Percentiles rank a stretch among this genome's conserved stretches.
These are phyloP conservation scores for Kradibia gibbosae DNA, from an alignment of 1,140 invertebrate species.

Conservation along the genomic window DNA sequence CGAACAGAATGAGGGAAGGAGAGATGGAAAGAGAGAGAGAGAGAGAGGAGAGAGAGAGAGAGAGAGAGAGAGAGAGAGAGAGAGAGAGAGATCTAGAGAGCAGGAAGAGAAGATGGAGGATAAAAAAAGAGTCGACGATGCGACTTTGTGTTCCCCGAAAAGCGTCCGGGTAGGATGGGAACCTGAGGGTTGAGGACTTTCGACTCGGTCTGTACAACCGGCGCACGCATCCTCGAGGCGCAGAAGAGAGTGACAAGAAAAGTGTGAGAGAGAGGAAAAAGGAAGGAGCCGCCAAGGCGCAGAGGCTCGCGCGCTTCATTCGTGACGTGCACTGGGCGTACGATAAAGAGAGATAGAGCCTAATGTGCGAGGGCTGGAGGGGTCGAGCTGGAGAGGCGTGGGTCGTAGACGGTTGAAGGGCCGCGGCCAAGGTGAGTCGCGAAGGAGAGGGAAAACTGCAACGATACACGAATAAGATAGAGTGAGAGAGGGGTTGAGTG, in stretches of 20 bases:
- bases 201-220: background rate
- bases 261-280: slow-evolving; percentile 14
- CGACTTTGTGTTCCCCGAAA: slow-evolving; percentile 2
- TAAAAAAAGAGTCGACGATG: background rate
- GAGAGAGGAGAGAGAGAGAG: background rate
- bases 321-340: background rate
- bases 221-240: background rate
- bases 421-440: slow-evolving; percentile 67
- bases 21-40: background rate
- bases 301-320: slow-evolving; percentile 32
- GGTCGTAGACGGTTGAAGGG: slow-evolving; percentile 68
- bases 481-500: slow-evolving; percentile 56
- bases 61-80: background rate
- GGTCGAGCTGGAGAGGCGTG: slow-evolving; percentile 47
- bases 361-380: background rate
- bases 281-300: slow-evolving; percentile 47
- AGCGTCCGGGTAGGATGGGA: background rate
- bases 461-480: slow-evolving; percentile 68
- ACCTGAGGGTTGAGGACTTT: background rate
- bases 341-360: background rate
- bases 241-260: slow-evolving; percentile 1
- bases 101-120: background rate
- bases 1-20: background rate
- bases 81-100: background rate
- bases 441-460: slow-evolving; percentile 61